Base-by-base conservation (phyloP, 2,888 invertebrate genomes). In the Drosophila lutescens region DNA sequence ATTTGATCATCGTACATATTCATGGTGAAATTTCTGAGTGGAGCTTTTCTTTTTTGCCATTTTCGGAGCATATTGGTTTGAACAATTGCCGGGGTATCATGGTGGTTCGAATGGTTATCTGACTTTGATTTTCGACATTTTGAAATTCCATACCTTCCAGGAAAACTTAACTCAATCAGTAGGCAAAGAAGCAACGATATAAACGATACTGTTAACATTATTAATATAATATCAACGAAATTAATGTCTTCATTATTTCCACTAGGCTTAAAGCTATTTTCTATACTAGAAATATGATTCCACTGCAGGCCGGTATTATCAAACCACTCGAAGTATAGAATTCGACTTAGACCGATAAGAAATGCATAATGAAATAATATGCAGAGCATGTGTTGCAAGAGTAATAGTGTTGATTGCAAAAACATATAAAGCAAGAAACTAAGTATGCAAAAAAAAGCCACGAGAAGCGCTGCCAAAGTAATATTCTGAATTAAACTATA, bases 1-100 rank as follows among this genome's bases (percentile, higher is more conserved):
- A 38, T 38, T 38, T 38, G 38, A 38, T 38, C 38, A 38, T 38
- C 38, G 38, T 38, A 38, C 38, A 38, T 38, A 38, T 38, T 38
- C 38, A 38, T 38, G 7, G 38, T 38, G 13, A 38, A 38, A 38
- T 38, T 38, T n/a, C n/a, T 38, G 5, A 38, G n/a, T 0, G n/a
- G 38, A 38, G 38, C 38, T 2, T 38, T 38, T 38, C 38, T n/a
- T 38, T 7, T 38, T 38, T 38, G 38, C 38, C 13, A n/a, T n/a
- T 38, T 38, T n/a, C 38, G 13, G n/a, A 38, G 2, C 38, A 38
- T 38, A 38, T 38, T n/a, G 2, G 38, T 6, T 38, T 38, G 38
- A n/a, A 38, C 38, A n/a, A 38, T 13, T 38, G 38, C 38, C 6
- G 38, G 38, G 13, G 38, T n/a, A n/a, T n/a, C 34, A 34, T 34